Percentiles rank a stretch among this genome's conserved stretches.
phyloP scores from a whole-genome alignment of 2,113 vertebrate genomes.

The Pitta sordida region DNA sequence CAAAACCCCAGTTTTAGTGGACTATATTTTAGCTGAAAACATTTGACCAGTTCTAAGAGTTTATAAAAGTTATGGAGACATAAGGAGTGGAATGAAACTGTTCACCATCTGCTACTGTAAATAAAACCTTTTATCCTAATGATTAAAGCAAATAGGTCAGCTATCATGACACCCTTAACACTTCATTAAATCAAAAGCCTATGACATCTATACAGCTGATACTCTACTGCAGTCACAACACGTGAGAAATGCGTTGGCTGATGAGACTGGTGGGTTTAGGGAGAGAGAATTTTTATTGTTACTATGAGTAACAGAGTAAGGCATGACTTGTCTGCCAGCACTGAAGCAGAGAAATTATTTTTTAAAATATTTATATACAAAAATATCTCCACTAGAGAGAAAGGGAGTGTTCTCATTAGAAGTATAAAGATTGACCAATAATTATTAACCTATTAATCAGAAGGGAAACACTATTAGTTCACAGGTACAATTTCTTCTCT shows the following conservation, averaged over 20 bases:
- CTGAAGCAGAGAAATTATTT: background rate
- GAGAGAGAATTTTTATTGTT: background rate
- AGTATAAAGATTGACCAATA: background rate
- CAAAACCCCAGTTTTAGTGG: background rate
- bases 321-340: background rate
- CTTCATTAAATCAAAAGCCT: background rate
- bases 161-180: background rate
- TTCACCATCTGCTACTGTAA: background rate
- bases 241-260: background rate
- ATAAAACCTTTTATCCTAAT: background rate
- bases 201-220: background rate
- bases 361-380: background rate
- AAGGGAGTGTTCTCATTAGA: background rate
- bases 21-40: background rate
- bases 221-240: background rate
- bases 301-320: background rate
- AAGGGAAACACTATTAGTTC: background rate
- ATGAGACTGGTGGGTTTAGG: background rate
- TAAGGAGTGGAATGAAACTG: background rate
- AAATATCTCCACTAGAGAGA: background rate
- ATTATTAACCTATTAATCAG: background rate
- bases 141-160: background rate
- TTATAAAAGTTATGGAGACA: background rate
- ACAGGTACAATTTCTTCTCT: background rate
- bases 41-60: background rate